These are phyloP conservation scores for Cerceris rybyensis DNA, from an alignment of 2,888 invertebrate species.

Conservation along the genomic window DNA sequence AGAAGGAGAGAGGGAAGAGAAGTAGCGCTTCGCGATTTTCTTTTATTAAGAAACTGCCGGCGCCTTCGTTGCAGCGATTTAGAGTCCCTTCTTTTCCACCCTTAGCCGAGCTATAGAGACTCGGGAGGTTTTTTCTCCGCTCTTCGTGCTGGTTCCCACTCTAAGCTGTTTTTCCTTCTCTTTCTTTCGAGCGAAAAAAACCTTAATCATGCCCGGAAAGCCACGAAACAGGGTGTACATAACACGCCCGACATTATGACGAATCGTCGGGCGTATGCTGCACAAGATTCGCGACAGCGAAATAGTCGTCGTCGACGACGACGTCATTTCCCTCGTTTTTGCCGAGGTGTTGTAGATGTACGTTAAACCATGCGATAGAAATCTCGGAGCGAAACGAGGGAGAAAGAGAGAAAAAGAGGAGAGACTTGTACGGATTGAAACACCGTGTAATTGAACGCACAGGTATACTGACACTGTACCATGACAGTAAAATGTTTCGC, in stretches of 20 bases:
- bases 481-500: not conserved
- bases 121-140: slow-evolving; percentile 16
- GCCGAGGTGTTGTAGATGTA: not conserved
- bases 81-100: slow-evolving; percentile 25
- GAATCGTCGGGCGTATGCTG: slow-evolving; percentile 23
- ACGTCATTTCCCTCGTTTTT: not conserved
- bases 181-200: slow-evolving; percentile 15
- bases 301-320: not conserved
- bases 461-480: slow-evolving; percentile 4
- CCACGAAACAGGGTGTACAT: slow-evolving; percentile 35
- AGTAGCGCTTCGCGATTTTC: slow-evolving; percentile 45
- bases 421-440: not conserved
- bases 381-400: not conserved
- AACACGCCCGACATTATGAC: slow-evolving; percentile 30
- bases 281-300: not conserved
- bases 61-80: slow-evolving; percentile 46
- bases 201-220: slow-evolving; percentile 44
- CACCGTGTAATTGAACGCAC: slow-evolving; percentile 25
- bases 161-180: not conserved
- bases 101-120: slow-evolving; percentile 26
- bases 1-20: slow-evolving; percentile 7
- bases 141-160: not conserved
- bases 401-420: too few relatives aligned
- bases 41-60: slow-evolving; percentile 57
- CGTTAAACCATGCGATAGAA: not conserved